These are phyloP conservation scores for Plagodis dolabraria DNA, from an alignment of 2,888 invertebrate genomes.

Conservation along the genomic window DNA sequence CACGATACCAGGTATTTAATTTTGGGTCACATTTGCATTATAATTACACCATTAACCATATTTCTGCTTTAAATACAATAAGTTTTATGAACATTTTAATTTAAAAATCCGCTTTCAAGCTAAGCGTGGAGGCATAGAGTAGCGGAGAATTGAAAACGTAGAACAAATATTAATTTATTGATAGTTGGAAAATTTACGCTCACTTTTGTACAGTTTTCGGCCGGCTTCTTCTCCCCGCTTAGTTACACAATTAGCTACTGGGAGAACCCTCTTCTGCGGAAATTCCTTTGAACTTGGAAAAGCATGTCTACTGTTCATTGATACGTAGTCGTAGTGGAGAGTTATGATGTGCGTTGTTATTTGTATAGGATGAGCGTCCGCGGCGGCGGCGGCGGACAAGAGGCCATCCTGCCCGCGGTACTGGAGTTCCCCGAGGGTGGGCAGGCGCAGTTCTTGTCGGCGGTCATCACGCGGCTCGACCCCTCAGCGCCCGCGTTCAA, in stretches of 20 bases:
- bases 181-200: too few relatives aligned
- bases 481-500: constrained; percentile 96
- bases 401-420: constrained; percentile 96
- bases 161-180: too few relatives aligned
- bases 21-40: constrained; percentile 15
- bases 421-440: constrained; percentile 97
- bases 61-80: too few relatives aligned
- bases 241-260: too few relatives aligned
- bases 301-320: constrained; percentile 8
- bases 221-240: too few relatives aligned
- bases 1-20: constrained; percentile 90
- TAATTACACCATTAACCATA: constrained; percentile 1
- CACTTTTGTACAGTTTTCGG: too few relatives aligned
- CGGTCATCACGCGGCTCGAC: constrained; percentile 94
- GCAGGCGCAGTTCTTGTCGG: constrained; percentile 95
- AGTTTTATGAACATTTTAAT: too few relatives aligned
- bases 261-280: too few relatives aligned
- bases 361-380: constrained; percentile 55
- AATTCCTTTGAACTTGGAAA: too few relatives aligned
- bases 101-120: too few relatives aligned
- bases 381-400: constrained; percentile 87
- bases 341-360: background rate
- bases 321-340: background rate
- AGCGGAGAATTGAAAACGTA: too few relatives aligned
- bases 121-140: too few relatives aligned